Base-by-base conservation (phyloP, 2,888 invertebrate genomes). In the Myopa testacea region DNA sequence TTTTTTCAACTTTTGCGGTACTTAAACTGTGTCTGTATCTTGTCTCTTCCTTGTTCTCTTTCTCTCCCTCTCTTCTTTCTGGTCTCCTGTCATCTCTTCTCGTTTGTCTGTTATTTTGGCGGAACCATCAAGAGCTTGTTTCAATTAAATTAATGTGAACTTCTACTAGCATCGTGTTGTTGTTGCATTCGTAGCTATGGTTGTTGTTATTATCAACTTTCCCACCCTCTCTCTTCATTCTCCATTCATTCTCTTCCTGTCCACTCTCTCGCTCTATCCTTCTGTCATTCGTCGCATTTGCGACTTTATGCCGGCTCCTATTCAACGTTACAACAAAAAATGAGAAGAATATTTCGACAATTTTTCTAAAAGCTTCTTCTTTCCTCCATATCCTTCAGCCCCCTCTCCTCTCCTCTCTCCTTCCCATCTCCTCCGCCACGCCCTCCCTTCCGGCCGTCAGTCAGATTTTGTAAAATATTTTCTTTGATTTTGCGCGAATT, bases 81-180 rank as follows among this genome's bases (percentile, higher is more conserved):
- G 62, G 3, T 19, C 34, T 10, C 19, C 6, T 62, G 10, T 71
- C 78, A 78, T 79, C 78, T 81, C 81, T 80, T 63, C 0, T 79
- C 79, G 38, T 1, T 65, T 38, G 26, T 62, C 26, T 10, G 4
- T 2, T 4, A 4, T 26, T 62, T 62, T 68, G 50, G n/a, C 4
- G 79, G 75, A 79, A 78, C 76, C 76, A 78, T 81, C 74, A 55
- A 80, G 78, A 77, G 78, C 79, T 80, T 80, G 80, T 82, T 81
- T 80, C 81, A 82, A 83, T 83, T 83, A 83, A 83, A 82, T 81
- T 81, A 83, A 83, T 83, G 81, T 73, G 77, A 72, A 78, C 77
- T 62, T 75, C 50, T 16, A 71, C 71, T 16, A 40, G n/a, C 16
- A 45, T 62, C 26, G 8, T 55, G 14, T 65, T 67, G 55, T 74